Evolutionary conservation across 2,888 invertebrate genomes (phyloP).

Genomic region (Euzophera pinguis): DNA sequence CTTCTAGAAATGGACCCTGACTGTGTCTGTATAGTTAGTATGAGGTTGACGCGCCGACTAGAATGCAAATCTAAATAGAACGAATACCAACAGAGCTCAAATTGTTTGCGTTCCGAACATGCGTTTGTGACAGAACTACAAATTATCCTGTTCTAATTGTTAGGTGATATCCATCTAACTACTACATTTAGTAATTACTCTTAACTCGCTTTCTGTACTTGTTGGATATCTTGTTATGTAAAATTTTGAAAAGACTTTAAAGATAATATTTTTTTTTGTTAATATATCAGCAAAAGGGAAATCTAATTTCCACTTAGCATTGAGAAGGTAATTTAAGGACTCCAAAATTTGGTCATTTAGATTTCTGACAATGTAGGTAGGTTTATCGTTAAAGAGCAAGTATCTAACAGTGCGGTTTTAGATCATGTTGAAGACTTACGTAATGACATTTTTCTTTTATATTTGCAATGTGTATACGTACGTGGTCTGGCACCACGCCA

Average conservation of each 20-base stretch:
- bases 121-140: neutral
- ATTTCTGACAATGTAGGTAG: too few species aligned
- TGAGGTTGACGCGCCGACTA: constrained; percentile 21
- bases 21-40: constrained; percentile 51
- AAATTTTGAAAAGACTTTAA: too few species aligned
- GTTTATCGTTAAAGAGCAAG: too few species aligned
- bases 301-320: too few species aligned
- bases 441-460: constrained; percentile 67
- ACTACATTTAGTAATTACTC: too few species aligned
- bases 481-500: constrained; percentile 66
- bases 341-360: too few species aligned
- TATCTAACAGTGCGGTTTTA: too few species aligned
- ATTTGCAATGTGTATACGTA: constrained; percentile 71
- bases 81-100: constrained; percentile 5
- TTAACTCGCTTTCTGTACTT: too few species aligned
- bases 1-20: constrained; percentile 59
- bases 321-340: too few species aligned
- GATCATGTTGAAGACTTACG: constrained; percentile 44
- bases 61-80: constrained; percentile 2
- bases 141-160: neutral
- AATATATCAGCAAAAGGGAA: too few species aligned
- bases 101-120: neutral
- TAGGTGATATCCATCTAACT: neutral
- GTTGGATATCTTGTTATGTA: too few species aligned
- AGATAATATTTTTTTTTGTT: too few species aligned